These are phyloP conservation scores for Ochropacha duplaris DNA, from an alignment of 2,888 invertebrate species.

Conservation along the genomic window DNA sequence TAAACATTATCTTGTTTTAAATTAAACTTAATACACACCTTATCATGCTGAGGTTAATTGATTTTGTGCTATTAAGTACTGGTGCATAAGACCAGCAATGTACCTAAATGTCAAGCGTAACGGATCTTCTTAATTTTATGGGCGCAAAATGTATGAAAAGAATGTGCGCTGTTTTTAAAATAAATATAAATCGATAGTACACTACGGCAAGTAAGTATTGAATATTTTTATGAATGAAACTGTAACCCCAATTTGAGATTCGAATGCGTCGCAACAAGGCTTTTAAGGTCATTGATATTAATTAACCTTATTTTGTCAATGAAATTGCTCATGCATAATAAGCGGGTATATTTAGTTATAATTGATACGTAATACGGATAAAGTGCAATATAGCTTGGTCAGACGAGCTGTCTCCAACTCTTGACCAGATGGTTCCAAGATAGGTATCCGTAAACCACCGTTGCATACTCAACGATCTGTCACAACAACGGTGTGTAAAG, in stretches of 20 bases:
- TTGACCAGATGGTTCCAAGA: neutral
- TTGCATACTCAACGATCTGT: neutral
- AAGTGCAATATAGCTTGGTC: neutral
- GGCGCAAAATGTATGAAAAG: no score
- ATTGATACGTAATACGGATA: neutral
- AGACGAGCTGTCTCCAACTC: neutral
- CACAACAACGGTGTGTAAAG: no score
- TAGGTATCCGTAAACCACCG: neutral
- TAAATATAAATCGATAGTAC: no score
- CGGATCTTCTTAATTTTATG: no score
- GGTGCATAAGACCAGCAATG: neutral
- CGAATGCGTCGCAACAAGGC: neutral
- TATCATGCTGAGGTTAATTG: slow-evolving; percentile 39
- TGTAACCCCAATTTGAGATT: neutral
- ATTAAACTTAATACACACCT: slow-evolving; percentile 44
- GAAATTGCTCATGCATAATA: neutral
- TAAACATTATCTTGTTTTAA: slow-evolving; percentile 43
- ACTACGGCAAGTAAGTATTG: no score
- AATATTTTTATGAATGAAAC: neutral
- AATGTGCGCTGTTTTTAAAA: no score
- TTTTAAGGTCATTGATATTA: neutral
- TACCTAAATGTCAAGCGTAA: neutral
- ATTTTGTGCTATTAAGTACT: slow-evolving; percentile 30
- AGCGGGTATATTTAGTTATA: neutral
- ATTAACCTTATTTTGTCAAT: neutral